A percentile compares a stretch with the other conserved stretches of the same genome.
Conservation (phyloP, 2,888 invertebrate species). For the Athalia cordata region DNA sequence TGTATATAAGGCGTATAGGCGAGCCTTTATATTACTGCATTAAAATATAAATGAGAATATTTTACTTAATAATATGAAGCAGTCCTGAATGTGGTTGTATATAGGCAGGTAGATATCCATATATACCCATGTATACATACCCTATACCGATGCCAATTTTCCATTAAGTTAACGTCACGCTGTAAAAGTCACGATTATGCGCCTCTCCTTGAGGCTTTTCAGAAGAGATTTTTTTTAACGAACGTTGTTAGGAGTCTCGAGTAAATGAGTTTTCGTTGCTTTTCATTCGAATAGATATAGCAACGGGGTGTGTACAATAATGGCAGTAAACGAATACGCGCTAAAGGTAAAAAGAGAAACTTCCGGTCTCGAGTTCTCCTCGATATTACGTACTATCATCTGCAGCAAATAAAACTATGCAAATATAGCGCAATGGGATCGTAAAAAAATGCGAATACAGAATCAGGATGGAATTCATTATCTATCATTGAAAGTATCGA, state of each 20-base stretch:
- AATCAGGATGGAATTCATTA: conserved; percentile 31
- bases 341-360: neutral
- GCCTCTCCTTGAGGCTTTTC: conserved; percentile 28
- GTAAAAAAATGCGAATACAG: conserved; percentile 18
- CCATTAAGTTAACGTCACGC: conserved; percentile 60
- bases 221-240: conserved; percentile 36
- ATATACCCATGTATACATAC: conserved; percentile 9
- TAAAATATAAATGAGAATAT: conserved; percentile 42
- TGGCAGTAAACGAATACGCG: conserved; percentile 2
- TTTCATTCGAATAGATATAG: conserved; percentile 34
- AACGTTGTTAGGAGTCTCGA: conserved; percentile 30
- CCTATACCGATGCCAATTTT: conserved; percentile 49
- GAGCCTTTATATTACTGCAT: conserved; percentile 21
- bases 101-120: conserved; percentile 3
- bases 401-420: conserved; percentile 22
- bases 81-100: conserved; percentile 24
- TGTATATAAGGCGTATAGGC: too few species aligned
- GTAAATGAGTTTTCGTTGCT: conserved; percentile 20
- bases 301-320: neutral
- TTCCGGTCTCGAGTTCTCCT: neutral
- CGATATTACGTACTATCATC: conserved; percentile 19
- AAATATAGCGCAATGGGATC: conserved; percentile 27
- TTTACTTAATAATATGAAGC: conserved; percentile 21
- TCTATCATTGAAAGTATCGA: conserved; percentile 2
- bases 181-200: conserved; percentile 58